A percentile compares a stretch with the other conserved stretches of the same genome.
These are phyloP conservation scores for Perca schrenkii DNA, from an alignment of 2,113 vertebrate genomes.

Conservation along the genomic window DNA sequence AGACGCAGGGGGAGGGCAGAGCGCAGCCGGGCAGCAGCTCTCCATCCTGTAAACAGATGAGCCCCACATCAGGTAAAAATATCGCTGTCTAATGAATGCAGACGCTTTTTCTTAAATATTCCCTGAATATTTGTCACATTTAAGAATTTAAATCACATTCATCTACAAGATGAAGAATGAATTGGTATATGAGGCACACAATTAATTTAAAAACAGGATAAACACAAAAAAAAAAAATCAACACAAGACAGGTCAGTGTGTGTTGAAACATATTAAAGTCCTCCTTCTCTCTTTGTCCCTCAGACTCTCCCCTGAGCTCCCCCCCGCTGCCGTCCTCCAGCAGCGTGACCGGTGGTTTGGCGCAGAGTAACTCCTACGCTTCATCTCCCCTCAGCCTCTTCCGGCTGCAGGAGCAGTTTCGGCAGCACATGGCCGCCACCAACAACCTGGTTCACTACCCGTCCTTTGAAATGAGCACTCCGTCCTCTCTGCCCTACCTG, in stretches of 20 bases:
- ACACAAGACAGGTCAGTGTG: background rate
- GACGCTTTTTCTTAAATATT: no score
- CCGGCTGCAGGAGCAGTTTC: constrained; percentile 98
- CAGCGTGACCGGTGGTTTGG: constrained; percentile 82
- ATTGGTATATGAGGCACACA: background rate
- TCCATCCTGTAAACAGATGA: constrained; percentile 89
- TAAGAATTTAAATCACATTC: background rate
- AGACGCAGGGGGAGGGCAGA: constrained; percentile 85
- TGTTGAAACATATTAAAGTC: constrained; percentile 2
- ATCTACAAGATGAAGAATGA: background rate
- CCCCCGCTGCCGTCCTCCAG: constrained; percentile 86
- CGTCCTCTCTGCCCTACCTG: constrained; percentile 93
- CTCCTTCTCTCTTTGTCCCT: constrained; percentile 38
- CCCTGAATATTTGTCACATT: background rate
- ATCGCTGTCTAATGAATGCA: background rate
- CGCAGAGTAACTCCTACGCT: constrained; percentile 94
- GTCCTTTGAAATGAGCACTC: constrained; percentile 94
- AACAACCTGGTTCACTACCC: constrained; percentile 99
- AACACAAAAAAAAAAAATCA: background rate
- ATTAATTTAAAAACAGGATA: background rate
- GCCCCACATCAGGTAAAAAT: constrained; percentile 92
- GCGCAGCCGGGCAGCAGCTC: constrained; percentile 82
- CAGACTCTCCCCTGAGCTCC: constrained; percentile 90
- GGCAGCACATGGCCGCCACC: constrained; percentile 99
- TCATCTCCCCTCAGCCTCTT: constrained; percentile 98